Evolutionary conservation across 1,140 invertebrate species (phyloP), one percentile per base, ranked within the genome.

Genomic region (Drosophila chauvacae): DNA sequence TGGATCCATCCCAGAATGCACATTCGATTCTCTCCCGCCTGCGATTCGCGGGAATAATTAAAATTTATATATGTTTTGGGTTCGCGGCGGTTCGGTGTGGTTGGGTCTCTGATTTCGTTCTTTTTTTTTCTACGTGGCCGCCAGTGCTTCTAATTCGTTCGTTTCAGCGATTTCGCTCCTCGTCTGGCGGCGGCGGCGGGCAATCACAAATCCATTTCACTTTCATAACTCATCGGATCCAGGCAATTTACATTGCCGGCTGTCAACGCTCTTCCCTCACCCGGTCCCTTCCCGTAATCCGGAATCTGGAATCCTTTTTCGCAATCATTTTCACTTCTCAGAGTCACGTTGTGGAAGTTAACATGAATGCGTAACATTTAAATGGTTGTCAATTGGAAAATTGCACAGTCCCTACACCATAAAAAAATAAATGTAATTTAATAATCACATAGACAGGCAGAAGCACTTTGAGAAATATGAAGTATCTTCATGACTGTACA

Each of bases 11-110:
- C 42, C 51, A 59, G 60, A 84, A 77, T 86, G 83, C 83, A 56
- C 35, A 87, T 77, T 88, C 77, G 84, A 73, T 70, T 70, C 65
- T 72, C 56, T 51, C 44, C 65, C 45, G 60, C 56, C 57, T 64
- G 39, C 53, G 60, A 83, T 87, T 87, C 84, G 68, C 77, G 23
- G 85, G 77, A 87, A 87, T 88, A 87, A 87, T 87, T 87, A 87
- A 87, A 87, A 84, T 88, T 88, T 87, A 87, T 85, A 85, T 88
- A 81, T 88, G 66, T 80, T 76, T 51, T 51, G 53, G 62, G 73
- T 37, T 59, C 48, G 41, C 41, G 70, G 58, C 61, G 59, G 37
- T 59, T 66, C 51, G 48, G 59, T 81, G 62, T 64, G 60, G 37
- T 59, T 66, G 60, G 42, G 58, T 50, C 50, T 72, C n/a, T 57